Percentiles rank a stretch among this genome's conserved stretches.
Conservation (phyloP, 2,113 vertebrate species). For the Physeter macrocephalus region DNA sequence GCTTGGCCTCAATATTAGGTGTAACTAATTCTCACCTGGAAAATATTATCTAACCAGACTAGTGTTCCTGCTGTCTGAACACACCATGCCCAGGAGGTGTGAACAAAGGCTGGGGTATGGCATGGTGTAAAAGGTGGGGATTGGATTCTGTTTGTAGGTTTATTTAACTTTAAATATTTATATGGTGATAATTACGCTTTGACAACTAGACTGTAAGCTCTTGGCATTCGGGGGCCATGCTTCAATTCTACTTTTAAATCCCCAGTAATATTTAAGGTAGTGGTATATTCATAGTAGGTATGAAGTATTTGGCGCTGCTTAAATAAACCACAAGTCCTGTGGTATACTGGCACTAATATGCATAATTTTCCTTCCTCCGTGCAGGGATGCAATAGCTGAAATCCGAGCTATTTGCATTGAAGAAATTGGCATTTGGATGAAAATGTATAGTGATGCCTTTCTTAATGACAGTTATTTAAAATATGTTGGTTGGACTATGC, state of each 20-base stretch:
- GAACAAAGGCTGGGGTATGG: not conserved
- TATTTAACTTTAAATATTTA: slow-evolving; percentile 37
- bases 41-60: not conserved
- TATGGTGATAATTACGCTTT: not conserved
- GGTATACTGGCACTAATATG: not conserved
- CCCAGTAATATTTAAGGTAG: not conserved
- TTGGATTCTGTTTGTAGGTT: slow-evolving; percentile 30
- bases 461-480: slow-evolving; percentile 99
- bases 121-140: not conserved
- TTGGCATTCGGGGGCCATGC: not conserved
- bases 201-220: not conserved
- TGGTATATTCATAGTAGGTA: not conserved
- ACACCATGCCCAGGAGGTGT: not conserved
- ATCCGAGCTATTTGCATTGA: slow-evolving; percentile 99
- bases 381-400: slow-evolving; percentile 98
- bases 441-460: slow-evolving; percentile 99
- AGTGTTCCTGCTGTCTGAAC: not conserved
- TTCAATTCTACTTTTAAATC: slow-evolving; percentile 13
- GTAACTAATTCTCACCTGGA: not conserved
- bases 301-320: not conserved
- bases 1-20: not conserved
- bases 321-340: not conserved
- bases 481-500: slow-evolving; percentile 99
- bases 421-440: slow-evolving; percentile 99
- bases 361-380: slow-evolving; percentile 29